Evolutionary conservation across 2,797 vertebrate species (phyloP).

Genomic region (Bucorvus abyssinicus): DNA sequence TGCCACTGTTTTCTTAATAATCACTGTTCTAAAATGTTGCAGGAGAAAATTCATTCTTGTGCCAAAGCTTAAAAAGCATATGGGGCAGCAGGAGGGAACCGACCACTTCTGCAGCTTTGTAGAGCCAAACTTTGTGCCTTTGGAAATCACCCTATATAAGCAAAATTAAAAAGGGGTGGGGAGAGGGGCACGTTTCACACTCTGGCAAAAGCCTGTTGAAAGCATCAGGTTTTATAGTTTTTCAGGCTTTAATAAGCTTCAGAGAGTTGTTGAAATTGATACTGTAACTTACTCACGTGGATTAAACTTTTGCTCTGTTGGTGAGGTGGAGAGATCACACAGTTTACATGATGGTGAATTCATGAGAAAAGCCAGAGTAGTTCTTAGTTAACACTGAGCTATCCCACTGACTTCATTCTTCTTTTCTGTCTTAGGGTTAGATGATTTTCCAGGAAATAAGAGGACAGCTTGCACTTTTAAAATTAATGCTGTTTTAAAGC

Average conservation of each 20-base stretch:
- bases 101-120: background rate
- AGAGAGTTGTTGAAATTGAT: background rate
- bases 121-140: background rate
- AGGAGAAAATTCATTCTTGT: background rate
- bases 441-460: background rate
- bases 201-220: background rate
- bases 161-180: background rate
- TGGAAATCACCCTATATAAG: background rate
- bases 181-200: background rate
- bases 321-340: background rate
- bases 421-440: background rate
- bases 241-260: background rate
- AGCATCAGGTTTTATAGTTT: background rate
- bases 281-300: background rate
- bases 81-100: background rate
- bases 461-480: background rate
- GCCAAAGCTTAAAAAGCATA: background rate
- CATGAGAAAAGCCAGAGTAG: background rate
- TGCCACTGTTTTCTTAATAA: background rate
- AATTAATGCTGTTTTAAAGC: background rate
- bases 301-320: background rate
- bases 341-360: background rate
- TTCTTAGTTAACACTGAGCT: background rate
- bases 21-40: background rate
- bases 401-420: background rate